Evolutionary conservation across 2,888 invertebrate genomes (phyloP).

Genomic region (Alcis repandata): DNA sequence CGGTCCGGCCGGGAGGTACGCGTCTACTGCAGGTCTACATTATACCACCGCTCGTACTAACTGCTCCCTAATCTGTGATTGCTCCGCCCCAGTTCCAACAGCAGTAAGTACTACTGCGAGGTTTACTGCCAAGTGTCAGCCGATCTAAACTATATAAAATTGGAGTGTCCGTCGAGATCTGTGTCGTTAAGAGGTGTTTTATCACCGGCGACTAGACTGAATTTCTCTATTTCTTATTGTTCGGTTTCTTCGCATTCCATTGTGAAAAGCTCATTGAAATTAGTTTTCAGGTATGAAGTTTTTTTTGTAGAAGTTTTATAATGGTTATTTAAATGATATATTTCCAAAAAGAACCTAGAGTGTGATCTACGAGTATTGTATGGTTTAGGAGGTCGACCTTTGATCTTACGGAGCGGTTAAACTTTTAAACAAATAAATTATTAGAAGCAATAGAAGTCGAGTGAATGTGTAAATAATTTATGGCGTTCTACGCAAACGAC

Average conservation of each 20-base stretch:
- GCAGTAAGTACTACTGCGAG: conserved; percentile 24
- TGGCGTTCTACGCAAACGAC: too few relatives aligned
- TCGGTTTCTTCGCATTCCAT: background rate
- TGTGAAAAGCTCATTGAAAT: background rate
- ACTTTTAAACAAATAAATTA: too few relatives aligned
- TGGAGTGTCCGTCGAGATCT: conserved; percentile 58
- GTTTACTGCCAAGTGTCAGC: conserved; percentile 40
- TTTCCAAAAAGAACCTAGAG: too few relatives aligned
- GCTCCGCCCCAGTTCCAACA: conserved; percentile 43
- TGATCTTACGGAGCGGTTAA: too few relatives aligned
- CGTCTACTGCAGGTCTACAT: conserved; percentile 45
- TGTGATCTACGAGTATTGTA: too few relatives aligned
- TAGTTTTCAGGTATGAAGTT: background rate
- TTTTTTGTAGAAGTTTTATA: background rate
- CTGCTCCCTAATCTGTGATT: conserved; percentile 21
- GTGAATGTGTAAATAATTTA: too few relatives aligned
- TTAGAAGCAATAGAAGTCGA: too few relatives aligned
- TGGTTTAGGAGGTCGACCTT: too few relatives aligned
- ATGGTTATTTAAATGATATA: too few relatives aligned
- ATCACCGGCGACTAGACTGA: conserved; percentile 28
- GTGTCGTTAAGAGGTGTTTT: conserved; percentile 53
- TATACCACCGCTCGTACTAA: conserved; percentile 22
- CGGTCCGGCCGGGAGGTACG: conserved; percentile 33
- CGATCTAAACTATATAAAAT: conserved; percentile 56
- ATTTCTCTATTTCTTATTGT: conserved; percentile 7